Evolutionary conservation across 2,797 vertebrate species (phyloP).

Genomic region (Kryptolebias ocellatus): DNA sequence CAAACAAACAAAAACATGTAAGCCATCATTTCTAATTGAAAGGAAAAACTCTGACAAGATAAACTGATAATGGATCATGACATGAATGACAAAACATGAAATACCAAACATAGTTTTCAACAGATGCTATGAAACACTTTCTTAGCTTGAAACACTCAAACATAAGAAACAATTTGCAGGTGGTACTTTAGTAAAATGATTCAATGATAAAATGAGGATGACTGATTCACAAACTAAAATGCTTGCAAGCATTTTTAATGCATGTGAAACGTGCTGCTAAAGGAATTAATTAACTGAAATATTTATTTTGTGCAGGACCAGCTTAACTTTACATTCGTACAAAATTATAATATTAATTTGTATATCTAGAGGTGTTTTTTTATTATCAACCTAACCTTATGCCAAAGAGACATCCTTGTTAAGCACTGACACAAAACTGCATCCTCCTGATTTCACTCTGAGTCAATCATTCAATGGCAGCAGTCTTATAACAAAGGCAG

Average conservation of each 20-base stretch:
- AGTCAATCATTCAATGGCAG: slow-evolving; percentile 4
- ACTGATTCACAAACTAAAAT: background rate
- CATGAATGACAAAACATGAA: background rate
- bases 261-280: slow-evolving; percentile 1
- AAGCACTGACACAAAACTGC: too few species aligned
- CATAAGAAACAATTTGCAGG: background rate
- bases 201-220: background rate
- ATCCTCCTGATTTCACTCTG: background rate
- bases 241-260: background rate
- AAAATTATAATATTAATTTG: background rate
- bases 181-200: background rate
- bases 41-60: background rate
- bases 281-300: slow-evolving; percentile 12
- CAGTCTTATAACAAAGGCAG: background rate
- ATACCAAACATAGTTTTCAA: background rate
- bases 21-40: background rate
- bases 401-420: slow-evolving; percentile 28
- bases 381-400: slow-evolving; percentile 14
- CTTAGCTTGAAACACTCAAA: background rate
- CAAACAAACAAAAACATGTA: background rate
- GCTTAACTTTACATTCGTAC: background rate
- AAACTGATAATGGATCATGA: background rate
- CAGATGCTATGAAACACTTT: background rate
- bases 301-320: slow-evolving; percentile 1
- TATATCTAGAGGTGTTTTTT: background rate